Conservation (phyloP, 2,113 vertebrate species). For the Ophthalmolycus amberensis region DNA sequence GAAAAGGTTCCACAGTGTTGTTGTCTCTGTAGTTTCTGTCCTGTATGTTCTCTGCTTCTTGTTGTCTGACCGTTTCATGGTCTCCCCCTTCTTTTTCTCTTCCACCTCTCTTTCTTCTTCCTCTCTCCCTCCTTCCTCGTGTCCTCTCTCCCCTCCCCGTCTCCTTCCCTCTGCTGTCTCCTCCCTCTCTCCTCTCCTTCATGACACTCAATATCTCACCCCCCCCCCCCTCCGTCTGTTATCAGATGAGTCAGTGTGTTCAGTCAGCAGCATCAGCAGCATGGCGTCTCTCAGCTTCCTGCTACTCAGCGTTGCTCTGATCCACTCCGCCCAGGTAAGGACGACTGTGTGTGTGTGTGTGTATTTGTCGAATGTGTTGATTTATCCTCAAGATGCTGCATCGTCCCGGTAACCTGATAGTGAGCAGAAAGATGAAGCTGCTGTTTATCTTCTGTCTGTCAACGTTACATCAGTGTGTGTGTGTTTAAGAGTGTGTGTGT, state of each 20-base stretch:
- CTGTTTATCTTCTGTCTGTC: conserved; percentile 4
- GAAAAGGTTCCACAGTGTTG: neutral
- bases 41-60: too few relatives aligned
- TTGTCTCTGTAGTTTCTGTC: too few relatives aligned
- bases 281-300: conserved; percentile 72
- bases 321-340: conserved; percentile 69
- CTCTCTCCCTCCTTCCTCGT: neutral
- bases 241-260: conserved; percentile 51
- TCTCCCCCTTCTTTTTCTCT: too few relatives aligned
- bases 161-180: neutral
- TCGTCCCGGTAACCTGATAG: conserved; percentile 18
- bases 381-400: neutral
- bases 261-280: conserved; percentile 27
- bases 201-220: too few relatives aligned
- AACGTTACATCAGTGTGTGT: conserved; percentile 21
- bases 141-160: neutral
- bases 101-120: too few relatives aligned
- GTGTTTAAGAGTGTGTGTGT: neutral
- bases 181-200: neutral
- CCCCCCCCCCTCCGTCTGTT: conserved; percentile 1
- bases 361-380: neutral
- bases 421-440: conserved; percentile 10
- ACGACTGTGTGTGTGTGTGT: conserved; percentile 4
- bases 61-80: too few relatives aligned
- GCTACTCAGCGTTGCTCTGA: conserved; percentile 65